Conservation (phyloP, 30 jellyfish, hydroid and myxozoan species). For the Nemopilema nomurai region DNA sequence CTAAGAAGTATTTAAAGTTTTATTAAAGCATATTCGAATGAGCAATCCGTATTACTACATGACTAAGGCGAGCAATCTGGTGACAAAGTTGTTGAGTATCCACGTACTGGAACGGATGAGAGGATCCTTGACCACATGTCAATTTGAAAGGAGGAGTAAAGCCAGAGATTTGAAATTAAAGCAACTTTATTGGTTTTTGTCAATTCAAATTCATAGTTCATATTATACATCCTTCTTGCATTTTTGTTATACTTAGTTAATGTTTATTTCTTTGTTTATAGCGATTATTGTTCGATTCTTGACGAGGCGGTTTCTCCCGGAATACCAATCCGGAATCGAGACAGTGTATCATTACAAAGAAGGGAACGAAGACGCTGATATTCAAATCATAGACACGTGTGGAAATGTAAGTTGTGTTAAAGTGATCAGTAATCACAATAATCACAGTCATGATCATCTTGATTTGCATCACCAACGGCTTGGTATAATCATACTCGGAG, state of each 20-base stretch:
- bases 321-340: constrained; percentile 58
- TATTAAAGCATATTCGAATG: not conserved
- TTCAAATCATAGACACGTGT: constrained; percentile 60
- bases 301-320: constrained; percentile 73
- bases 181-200: not conserved
- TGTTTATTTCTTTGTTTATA: not conserved
- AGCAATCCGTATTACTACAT: not conserved
- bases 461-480: not conserved
- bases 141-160: constrained; percentile 10
- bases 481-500: too few species aligned
- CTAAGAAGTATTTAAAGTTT: not conserved
- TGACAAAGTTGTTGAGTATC: not conserved
- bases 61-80: not conserved
- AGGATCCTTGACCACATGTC: not conserved
- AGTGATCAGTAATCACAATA: not conserved
- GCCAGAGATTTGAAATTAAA: too few species aligned
- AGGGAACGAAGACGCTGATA: constrained; percentile 38
- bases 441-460: not conserved
- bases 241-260: not conserved
- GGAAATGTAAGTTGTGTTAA: constrained; percentile 49
- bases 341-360: constrained; percentile 63
- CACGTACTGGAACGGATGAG: not conserved
- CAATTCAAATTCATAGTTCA: not conserved
- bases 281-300: constrained; percentile 74
- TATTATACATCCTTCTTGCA: not conserved